These are phyloP conservation scores for Cabera pusaria DNA, from an alignment of 2,888 invertebrate species.

Conservation along the genomic window DNA sequence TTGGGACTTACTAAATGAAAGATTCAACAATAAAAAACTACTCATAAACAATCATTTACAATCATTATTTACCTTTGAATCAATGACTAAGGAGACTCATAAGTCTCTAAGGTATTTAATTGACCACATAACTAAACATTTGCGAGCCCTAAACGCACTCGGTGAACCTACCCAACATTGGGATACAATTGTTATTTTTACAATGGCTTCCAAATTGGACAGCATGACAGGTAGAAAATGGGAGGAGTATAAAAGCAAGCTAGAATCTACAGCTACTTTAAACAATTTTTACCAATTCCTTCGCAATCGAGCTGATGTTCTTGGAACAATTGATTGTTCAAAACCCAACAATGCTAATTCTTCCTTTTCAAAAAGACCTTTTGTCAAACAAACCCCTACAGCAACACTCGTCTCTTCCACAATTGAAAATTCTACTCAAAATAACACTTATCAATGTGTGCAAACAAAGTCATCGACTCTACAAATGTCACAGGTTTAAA, in stretches of 20 bases:
- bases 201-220: not conserved
- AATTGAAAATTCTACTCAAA: too few species aligned
- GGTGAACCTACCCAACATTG: conserved; percentile 30
- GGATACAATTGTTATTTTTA: not conserved
- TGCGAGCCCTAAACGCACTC: conserved; percentile 30
- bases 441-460: too few species aligned
- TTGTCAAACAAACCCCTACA: too few species aligned
- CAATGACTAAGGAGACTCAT: conserved; percentile 23
- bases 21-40: conserved; percentile 5
- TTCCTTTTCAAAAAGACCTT: too few species aligned
- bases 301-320: too few species aligned
- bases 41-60: conserved; percentile 25
- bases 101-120: conserved; percentile 27
- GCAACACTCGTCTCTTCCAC: too few species aligned
- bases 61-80: conserved; percentile 25
- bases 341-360: too few species aligned
- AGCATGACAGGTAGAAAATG: not conserved
- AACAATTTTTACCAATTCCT: too few species aligned
- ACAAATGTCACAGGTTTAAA: too few species aligned
- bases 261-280: too few species aligned
- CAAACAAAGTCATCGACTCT: too few species aligned
- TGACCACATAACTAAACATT: conserved; percentile 33
- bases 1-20: conserved; percentile 31
- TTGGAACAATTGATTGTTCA: too few species aligned
- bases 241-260: not conserved